phyloP scores from a whole-genome alignment of 2,797 vertebrate genomes.

The Lutjanus campechanus region DNA sequence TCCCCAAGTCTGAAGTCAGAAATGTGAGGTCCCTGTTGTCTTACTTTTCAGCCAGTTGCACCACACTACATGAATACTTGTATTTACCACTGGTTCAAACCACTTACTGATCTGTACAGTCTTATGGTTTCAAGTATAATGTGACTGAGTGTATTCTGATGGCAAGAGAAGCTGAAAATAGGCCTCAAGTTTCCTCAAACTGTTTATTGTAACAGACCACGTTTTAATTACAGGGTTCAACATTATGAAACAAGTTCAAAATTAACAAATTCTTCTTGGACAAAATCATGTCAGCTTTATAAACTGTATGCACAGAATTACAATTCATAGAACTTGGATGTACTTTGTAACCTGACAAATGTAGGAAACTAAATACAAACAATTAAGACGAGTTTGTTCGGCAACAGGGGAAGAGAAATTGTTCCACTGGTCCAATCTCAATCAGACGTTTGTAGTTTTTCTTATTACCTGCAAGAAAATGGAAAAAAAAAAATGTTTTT shows the following conservation, averaged over 20 bases:
- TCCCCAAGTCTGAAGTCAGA: too few relatives aligned
- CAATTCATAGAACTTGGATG: rapidly evolving
- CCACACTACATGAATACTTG: neutral
- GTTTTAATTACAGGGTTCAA: neutral
- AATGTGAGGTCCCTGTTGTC: too few relatives aligned
- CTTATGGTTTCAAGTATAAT: too few relatives aligned
- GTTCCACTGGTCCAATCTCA: neutral
- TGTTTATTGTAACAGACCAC: neutral
- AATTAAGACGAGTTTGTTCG: neutral
- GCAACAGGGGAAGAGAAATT: neutral
- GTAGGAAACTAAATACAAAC: neutral
- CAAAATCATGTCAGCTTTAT: rapidly evolving
- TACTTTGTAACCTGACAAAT: neutral
- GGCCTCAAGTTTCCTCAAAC: too few relatives aligned
- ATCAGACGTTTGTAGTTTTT: neutral
- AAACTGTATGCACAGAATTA: neutral
- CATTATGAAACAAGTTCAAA: neutral
- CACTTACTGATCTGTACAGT: neutral
- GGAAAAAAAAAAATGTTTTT: too few relatives aligned
- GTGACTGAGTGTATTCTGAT: too few relatives aligned
- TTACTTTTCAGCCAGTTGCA: neutral
- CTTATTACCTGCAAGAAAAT: constrained; percentile 31
- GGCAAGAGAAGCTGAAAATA: neutral
- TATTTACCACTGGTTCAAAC: neutral
- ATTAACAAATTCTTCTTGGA: neutral